Evolutionary conservation across 2,888 invertebrate genomes (phyloP), one percentile per base, ranked within the genome.

Genomic region (Lepidocyrtinus sp.): DNA sequence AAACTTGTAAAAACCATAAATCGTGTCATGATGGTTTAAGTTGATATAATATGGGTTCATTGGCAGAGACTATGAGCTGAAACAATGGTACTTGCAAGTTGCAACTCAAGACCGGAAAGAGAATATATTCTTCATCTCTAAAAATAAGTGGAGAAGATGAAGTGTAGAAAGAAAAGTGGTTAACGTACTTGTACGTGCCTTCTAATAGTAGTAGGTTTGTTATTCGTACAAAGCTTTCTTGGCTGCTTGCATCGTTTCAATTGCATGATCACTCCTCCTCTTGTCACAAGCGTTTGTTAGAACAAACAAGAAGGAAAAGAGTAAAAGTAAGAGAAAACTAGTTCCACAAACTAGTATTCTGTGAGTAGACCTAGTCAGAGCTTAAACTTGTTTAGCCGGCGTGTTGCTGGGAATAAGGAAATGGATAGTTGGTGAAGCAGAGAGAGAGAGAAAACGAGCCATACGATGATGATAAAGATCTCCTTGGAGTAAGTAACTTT

Each of bases 381-480:
- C 55, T 55, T 55, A 55, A 55, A 55, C 2, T 55, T n/a, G 55
- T 55, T n/a, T 55, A 55, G 50, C 24, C 68, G 62, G 68, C 50
- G 26, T 27, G 75, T 64, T 17, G 69, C 36, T 71, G 76, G 65
- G 76, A 59, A 55, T 55, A 55, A 64, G 65, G 59, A 70, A n/a
- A 65, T 62, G 70, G 71, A 76, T 76, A 70, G 64, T n/a, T n/a
- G n/a, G n/a, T n/a, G n/a, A n/a, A n/a, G n/a, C n/a, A n/a, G n/a
- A n/a, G n/a, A n/a, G n/a, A n/a, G n/a, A n/a, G n/a, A n/a, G n/a
- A n/a, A n/a, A n/a, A n/a, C 26, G 67, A 68, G 74, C 45, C 67
- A 61, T 75, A 50, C 59, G 69, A 69, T n/a, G n/a, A n/a, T 69
- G 69, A 75, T 75, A 75, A 75, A 75, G 75, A 75, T 75, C 75